Evolutionary conservation across 2,797 vertebrate genomes (phyloP).

Genomic region (Lagorchestes hirsutus): DNA sequence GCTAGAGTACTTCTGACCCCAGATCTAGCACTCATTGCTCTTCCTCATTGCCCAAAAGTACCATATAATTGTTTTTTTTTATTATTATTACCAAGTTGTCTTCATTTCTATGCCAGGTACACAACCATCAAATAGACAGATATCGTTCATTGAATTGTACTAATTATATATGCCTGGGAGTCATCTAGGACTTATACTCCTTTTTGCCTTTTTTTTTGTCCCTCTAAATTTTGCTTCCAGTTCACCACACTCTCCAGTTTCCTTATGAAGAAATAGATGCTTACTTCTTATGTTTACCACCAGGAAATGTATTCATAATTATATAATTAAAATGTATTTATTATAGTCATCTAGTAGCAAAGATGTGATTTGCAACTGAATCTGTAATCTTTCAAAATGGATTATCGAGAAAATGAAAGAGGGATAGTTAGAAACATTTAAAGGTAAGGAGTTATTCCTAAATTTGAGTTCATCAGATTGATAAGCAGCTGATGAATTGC

Average conservation of each 20-base stretch:
- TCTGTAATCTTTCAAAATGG: slow-evolving; percentile 21
- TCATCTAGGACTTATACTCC: not conserved
- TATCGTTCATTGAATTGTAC: not conserved
- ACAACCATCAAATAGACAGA: not conserved
- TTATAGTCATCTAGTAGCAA: slow-evolving; percentile 1
- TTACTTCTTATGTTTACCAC: not conserved
- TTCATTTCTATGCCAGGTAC: not conserved
- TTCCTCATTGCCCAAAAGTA: not conserved
- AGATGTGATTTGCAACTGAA: not conserved
- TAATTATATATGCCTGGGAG: not conserved
- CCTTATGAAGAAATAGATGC: not conserved
- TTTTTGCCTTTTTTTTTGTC: not conserved
- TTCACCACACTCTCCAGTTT: not conserved
- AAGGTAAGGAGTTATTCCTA: not conserved
- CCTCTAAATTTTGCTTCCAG: not conserved
- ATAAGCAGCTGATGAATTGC: not conserved
- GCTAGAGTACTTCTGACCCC: not conserved
- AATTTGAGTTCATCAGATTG: not conserved
- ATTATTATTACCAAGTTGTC: not conserved
- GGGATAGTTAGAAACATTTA: not conserved
- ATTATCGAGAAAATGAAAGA: slow-evolving; percentile 29
- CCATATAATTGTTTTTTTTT: not conserved
- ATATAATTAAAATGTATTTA: too few species aligned
- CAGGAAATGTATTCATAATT: not conserved
- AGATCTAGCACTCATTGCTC: not conserved